Conservation (phyloP, 2,113 vertebrate genomes). For the Alligator sinensis region DNA sequence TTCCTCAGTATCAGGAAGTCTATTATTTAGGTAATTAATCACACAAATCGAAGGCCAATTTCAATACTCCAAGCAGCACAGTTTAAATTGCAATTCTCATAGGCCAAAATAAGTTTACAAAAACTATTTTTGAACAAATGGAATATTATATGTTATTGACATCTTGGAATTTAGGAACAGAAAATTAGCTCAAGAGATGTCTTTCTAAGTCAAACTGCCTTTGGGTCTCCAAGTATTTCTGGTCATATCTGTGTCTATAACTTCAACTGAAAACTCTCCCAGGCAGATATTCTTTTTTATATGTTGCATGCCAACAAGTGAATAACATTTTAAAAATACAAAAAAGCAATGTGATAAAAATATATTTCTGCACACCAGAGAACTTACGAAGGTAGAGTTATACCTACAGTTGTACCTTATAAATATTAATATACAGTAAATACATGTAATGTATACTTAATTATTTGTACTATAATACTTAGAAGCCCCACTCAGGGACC, state of each 20-base stretch:
- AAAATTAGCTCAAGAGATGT: neutral
- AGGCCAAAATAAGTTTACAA: neutral
- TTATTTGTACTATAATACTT: neutral
- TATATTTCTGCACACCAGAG: neutral
- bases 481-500: neutral
- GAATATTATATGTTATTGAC: neutral
- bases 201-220: neutral
- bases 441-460: neutral
- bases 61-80: neutral
- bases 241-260: neutral
- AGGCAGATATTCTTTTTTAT: neutral
- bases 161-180: neutral
- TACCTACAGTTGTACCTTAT: neutral
- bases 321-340: neutral
- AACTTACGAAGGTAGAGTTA: neutral
- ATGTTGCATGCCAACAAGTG: neutral
- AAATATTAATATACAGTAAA: neutral
- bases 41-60: neutral
- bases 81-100: neutral
- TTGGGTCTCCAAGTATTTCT: neutral
- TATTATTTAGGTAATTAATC: neutral
- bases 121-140: neutral
- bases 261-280: neutral
- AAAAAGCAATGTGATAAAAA: neutral
- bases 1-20: neutral